These are phyloP conservation scores for Lasius fuliginosus DNA, from an alignment of 2,888 invertebrate species.

Conservation along the genomic window DNA sequence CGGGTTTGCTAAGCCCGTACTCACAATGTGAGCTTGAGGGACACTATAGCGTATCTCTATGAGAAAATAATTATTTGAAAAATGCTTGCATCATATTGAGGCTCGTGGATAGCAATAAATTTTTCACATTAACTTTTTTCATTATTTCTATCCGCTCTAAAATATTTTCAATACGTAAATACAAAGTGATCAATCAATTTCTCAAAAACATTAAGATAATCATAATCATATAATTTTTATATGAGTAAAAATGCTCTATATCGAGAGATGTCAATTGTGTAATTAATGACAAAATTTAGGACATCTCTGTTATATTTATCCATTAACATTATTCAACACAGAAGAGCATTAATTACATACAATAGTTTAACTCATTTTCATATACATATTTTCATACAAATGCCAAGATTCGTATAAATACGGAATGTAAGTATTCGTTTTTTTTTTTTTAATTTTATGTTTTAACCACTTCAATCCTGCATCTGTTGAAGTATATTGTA, in stretches of 20 bases:
- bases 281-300: neutral
- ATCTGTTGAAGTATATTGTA: constrained; percentile 60
- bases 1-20: too few species aligned
- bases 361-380: neutral
- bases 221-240: neutral
- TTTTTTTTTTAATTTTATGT: neutral
- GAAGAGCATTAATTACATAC: neutral
- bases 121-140: neutral
- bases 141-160: too few species aligned
- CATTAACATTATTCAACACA: neutral
- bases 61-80: constrained; percentile 7
- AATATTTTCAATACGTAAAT: neutral
- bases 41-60: neutral
- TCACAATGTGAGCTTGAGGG: too few species aligned
- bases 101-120: neutral
- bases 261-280: neutral
- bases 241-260: too few species aligned
- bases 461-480: neutral
- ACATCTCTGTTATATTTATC: neutral
- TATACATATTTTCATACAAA: neutral
- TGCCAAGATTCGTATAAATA: neutral
- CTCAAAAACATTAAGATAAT: neutral
- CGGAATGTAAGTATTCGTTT: constrained; percentile 1
- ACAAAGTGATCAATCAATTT: neutral
- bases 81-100: neutral